Evolutionary conservation across 2,797 vertebrate species (phyloP), one percentile per base, ranked within the genome.

Genomic region (Acanthornis magna): DNA sequence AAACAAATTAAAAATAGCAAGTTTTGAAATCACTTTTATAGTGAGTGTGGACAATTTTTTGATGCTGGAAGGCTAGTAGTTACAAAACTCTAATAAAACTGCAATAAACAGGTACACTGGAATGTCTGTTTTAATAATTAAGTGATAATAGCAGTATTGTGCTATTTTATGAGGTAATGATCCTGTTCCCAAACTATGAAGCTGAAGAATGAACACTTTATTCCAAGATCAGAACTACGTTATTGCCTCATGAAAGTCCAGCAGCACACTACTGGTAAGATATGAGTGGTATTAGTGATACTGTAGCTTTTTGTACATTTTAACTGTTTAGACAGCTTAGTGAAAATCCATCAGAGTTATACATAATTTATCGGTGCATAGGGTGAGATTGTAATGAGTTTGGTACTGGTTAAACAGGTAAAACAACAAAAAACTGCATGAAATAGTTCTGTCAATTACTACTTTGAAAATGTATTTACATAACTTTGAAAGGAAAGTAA

Each of bases 241-340:
- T 95, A 83, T 80, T 85, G 54, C 62, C 47, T 95, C 60, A 57
- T 96, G 91, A 95, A 92, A 91, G 42, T 30, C 62, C 34, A 63
- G 51, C 30, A 61, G 32, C 21, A 83, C 38, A 66, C 77, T 71
- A 82, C 32, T 21, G 20, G 47, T 82, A 73, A 79, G 58, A 73
- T 58, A 62, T 57, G 10, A 43, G 26, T 76, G 48, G 21, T 38
- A 62, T 76, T 47, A 77, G 42, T 48, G 10, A 30, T 78, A 19
- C 7, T 71, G 16, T 61, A 79, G 29, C 18, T 83, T 92, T 91
- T 88, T 73, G 26, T 65, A 47, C 26, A 71, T 93, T 91, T 87
- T 55, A 91, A 71, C 62, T 30, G 8, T 85, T 94, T 68, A 83
- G 42, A 20, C 25, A 55, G 9, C 27, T 51, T 57, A 87, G 23